These are phyloP conservation scores for Ageneiosus marmoratus DNA, from an alignment of 2,113 vertebrate species.

Conservation along the genomic window DNA sequence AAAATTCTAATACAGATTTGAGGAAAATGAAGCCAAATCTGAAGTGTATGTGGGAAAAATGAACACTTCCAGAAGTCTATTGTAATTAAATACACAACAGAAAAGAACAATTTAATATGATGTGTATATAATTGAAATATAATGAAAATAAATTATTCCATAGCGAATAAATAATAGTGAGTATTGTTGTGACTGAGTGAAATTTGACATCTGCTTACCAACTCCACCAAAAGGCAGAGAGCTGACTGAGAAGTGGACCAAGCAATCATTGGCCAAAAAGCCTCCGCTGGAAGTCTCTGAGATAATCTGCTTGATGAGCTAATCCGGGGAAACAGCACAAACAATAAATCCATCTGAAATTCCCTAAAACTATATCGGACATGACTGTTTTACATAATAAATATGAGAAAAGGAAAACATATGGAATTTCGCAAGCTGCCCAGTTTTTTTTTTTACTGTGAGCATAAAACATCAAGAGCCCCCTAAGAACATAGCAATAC, in stretches of 20 bases:
- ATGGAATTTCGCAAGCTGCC: neutral
- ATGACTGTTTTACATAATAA: neutral
- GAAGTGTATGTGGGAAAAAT: neutral
- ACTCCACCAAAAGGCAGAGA: conserved; percentile 87
- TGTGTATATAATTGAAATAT: neutral
- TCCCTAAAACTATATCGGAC: neutral
- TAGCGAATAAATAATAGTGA: neutral
- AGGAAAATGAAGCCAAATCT: neutral
- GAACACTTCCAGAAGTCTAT: too few species aligned
- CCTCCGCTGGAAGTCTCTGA: conserved; percentile 85
- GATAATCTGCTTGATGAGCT: conserved; percentile 81
- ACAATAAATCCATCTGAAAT: neutral
- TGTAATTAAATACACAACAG: neutral
- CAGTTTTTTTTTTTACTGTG: too few species aligned
- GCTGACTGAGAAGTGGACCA: conserved; percentile 79
- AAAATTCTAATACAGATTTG: neutral
- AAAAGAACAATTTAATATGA: neutral
- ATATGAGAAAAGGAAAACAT: neutral
- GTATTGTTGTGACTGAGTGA: neutral
- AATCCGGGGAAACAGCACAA: neutral
- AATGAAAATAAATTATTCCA: neutral
- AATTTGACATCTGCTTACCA: conserved; percentile 73
- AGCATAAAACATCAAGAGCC: neutral
- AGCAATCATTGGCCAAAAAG: conserved; percentile 81
- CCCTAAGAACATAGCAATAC: neutral